Percentiles rank a stretch among this genome's conserved stretches.
These are phyloP conservation scores for Drosophila formosana DNA, from an alignment of 2,888 invertebrate genomes.

Conservation along the genomic window DNA sequence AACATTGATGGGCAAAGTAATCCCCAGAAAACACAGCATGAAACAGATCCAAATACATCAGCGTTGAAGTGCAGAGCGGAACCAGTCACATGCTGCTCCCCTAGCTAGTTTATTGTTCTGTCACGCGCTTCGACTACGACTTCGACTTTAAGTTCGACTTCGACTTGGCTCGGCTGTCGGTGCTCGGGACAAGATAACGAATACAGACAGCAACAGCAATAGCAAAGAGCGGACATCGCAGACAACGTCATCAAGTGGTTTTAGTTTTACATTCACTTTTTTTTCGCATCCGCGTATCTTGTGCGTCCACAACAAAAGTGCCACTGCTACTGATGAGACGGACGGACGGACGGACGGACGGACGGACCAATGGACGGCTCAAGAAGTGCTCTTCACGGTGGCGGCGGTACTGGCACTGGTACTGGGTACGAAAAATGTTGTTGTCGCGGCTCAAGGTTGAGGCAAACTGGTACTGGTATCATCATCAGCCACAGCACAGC, in stretches of 20 bases:
- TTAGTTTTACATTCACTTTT: conserved; percentile 72
- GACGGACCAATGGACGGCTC: conserved; percentile 46
- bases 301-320: conserved; percentile 29
- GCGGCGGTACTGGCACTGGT: conserved; percentile 36
- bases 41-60: conserved; percentile 39
- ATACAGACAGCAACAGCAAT: background rate
- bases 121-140: conserved; percentile 61
- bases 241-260: conserved; percentile 70
- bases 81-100: conserved; percentile 56
- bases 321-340: conserved; percentile 37
- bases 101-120: conserved; percentile 68
- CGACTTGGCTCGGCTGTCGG: background rate
- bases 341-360: conserved; percentile 3
- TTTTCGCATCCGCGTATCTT: conserved; percentile 71
- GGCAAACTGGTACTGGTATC: conserved; percentile 71
- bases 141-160: background rate
- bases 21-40: conserved; percentile 15
- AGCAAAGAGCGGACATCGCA: conserved; percentile 10
- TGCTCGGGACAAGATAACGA: background rate
- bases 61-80: conserved; percentile 46
- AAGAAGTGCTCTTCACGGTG: conserved; percentile 74
- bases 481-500: conserved; percentile 43
- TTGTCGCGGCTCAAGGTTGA: conserved; percentile 69
- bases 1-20: conserved; percentile 8
- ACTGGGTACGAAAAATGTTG: conserved; percentile 63